A percentile compares a stretch with the other conserved stretches of the same genome.
Evolutionary conservation across 2,797 vertebrate genomes (phyloP).

Genomic region (Ispidina picta): DNA sequence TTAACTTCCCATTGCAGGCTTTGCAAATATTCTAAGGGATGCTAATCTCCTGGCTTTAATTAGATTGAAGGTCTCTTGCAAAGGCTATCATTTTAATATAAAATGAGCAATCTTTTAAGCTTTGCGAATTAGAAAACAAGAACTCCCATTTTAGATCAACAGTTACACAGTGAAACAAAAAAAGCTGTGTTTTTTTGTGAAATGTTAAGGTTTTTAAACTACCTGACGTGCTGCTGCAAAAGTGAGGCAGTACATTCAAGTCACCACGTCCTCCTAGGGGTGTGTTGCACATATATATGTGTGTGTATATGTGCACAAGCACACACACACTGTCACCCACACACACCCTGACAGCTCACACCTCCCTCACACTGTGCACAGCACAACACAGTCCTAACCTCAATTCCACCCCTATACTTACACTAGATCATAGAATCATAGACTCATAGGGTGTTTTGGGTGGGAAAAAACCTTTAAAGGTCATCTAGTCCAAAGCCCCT

Average conservation of each 20-base stretch:
- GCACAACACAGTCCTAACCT: neutral
- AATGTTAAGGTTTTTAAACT: neutral
- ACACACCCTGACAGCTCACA: too few relatives aligned
- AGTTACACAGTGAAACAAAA: slow-evolving; percentile 45
- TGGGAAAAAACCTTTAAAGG: neutral
- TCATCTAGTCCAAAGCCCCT: neutral
- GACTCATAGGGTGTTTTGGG: neutral
- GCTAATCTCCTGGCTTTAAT: slow-evolving; percentile 80
- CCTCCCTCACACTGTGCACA: neutral
- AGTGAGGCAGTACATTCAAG: neutral
- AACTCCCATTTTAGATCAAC: slow-evolving; percentile 63
- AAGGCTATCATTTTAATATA: slow-evolving; percentile 80
- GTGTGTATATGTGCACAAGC: too few relatives aligned
- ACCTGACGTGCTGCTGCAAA: fast-evolving
- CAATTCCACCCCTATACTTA: neutral
- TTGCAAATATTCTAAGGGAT: slow-evolving; percentile 79
- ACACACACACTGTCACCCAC: too few relatives aligned
- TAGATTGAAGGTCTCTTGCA: slow-evolving; percentile 79
- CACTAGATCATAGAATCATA: neutral
- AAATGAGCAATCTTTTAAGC: slow-evolving; percentile 70
- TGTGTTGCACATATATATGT: neutral
- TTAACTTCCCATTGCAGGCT: slow-evolving; percentile 76
- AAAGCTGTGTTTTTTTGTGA: neutral
- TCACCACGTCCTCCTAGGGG: neutral
- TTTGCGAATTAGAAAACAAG: slow-evolving; percentile 72